Evolutionary conservation across 2,113 vertebrate genomes (phyloP).

Genomic region (Protomyctophum bolini): DNA sequence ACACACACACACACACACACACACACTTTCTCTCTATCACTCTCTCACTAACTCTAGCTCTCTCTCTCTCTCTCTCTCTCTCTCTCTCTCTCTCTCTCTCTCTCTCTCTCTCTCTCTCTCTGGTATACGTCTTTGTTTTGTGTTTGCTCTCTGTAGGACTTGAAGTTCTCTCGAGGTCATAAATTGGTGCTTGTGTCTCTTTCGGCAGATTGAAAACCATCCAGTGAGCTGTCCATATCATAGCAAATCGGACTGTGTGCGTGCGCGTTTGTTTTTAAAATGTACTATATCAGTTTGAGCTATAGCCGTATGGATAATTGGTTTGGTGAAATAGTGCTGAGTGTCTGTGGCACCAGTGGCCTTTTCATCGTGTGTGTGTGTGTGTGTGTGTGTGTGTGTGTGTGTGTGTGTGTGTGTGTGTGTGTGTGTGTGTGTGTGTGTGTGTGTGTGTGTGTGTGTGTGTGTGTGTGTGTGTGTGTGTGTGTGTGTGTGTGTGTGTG

Average conservation of each 20-base stretch:
- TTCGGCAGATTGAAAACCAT: conserved; percentile 74
- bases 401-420: conserved; percentile 20
- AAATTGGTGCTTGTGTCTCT: conserved; percentile 71
- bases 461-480: conserved; percentile 33
- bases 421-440: too few relatives aligned
- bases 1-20: too few relatives aligned
- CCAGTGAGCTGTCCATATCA: conserved; percentile 69
- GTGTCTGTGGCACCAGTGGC: conserved; percentile 72
- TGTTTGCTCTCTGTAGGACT: conserved; percentile 68
- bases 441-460: not conserved
- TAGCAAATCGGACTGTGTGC: conserved; percentile 72
- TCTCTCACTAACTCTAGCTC: not conserved
- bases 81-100: conserved; percentile 46
- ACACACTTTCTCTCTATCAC: too few relatives aligned
- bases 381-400: conserved; percentile 23
- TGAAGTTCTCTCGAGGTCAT: conserved; percentile 68
- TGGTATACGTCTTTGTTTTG: conserved; percentile 39
- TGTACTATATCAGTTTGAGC: conserved; percentile 78
- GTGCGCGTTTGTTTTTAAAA: conserved; percentile 69
- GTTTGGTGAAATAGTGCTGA: conserved; percentile 81
- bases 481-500: conserved; percentile 12
- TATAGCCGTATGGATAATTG: conserved; percentile 80
- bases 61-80: conserved; percentile 22
- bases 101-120: not conserved
- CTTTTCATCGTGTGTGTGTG: conserved; percentile 36